Evolutionary conservation across 1,140 invertebrate species (phyloP), one percentile per base, ranked within the genome.

Genomic region (Capitella teleta): DNA sequence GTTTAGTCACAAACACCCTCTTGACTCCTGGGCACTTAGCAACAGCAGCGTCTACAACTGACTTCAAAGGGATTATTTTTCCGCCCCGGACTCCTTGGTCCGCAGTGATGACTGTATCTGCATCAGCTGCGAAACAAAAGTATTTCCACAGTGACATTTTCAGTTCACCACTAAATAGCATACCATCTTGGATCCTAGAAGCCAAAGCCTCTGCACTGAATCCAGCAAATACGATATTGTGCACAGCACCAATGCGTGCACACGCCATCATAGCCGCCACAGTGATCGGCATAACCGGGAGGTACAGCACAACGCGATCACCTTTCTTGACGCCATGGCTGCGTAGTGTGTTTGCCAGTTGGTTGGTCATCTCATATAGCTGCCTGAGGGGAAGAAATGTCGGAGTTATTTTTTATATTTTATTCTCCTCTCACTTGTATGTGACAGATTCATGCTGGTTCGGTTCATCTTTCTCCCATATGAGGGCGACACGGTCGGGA

Each of bases 201-300:
- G 76, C 73, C 16, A 81, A 60, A 19, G 79, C 72, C 40, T 79
- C 73, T 3, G 77, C 59, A 58, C 75, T 77, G 57, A 81, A 81
- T 12, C 80, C 79, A 30, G 77, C 80, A 66, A 81, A 81, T 16
- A 79, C 72, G 10, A 80, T 76, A 41, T 68, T 74, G 60, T 80
- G 78, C 23, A 79, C 63, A 28, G 78, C 76, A 16, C 77, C 73
- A 47, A 76, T 76, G 21, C 75, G 56, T 19, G 73, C 65, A 65
- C 76, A 77, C 0, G 74, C 76, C 37, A 77, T 58, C 74, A 77
- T 76, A 25, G 72, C 57, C 2, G 68, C 68, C 12, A 76, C 66
- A 3, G 75, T 70, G 14, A 72, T 58, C 3, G 76, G 76, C 21
- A 67, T 66, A 30, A 65, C 66, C 3, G 78, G 77, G 47, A 79